Conservation (phyloP, 2,113 vertebrate species). For the Rhinolophus ferrumequinum region DNA sequence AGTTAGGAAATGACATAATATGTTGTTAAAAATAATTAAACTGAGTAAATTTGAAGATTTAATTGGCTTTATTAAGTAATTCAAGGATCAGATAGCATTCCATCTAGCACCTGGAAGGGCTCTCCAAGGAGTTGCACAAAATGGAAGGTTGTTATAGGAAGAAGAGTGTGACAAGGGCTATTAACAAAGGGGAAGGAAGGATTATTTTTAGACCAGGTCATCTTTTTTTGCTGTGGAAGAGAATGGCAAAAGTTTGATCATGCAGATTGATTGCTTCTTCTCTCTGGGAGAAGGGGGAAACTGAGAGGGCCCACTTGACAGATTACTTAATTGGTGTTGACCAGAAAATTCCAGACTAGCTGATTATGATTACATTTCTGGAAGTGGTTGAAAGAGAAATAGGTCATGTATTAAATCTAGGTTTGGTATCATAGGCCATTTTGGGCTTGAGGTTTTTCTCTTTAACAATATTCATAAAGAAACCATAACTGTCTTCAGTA, state of each 20-base stretch:
- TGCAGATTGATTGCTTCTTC: neutral
- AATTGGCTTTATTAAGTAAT: neutral
- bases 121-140: neutral
- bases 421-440: neutral
- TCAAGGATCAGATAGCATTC: neutral
- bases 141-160: neutral
- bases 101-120: neutral
- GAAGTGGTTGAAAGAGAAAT: neutral
- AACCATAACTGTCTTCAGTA: neutral
- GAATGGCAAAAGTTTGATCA: too few species aligned
- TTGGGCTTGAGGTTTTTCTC: neutral
- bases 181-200: neutral
- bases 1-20: neutral
- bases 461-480: neutral
- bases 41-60: neutral
- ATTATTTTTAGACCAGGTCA: neutral
- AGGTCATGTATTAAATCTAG: neutral
- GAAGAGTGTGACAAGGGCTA: neutral
- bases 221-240: neutral
- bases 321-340: neutral
- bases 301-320: neutral
- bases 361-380: neutral
- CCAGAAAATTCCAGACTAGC: neutral
- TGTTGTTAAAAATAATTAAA: neutral
- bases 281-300: neutral